Percentiles rank a stretch among this genome's conserved stretches.
These are phyloP conservation scores for Subanguina moxae DNA, from an alignment of 1,140 invertebrate species.

Conservation along the genomic window DNA sequence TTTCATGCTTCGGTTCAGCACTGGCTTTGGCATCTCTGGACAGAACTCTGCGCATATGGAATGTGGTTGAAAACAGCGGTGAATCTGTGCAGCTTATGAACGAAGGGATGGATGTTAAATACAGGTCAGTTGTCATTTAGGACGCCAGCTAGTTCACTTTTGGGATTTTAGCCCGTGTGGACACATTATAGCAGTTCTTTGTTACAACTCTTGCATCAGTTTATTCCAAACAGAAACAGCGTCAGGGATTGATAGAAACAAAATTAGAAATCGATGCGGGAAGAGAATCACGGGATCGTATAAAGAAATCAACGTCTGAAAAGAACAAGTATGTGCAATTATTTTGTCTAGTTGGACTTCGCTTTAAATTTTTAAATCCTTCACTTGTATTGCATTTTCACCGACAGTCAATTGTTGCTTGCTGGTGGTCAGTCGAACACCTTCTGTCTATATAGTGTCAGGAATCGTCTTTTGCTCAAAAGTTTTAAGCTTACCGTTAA, in stretches of 20 bases:
- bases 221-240: conserved; percentile 34
- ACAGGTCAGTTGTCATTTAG: conserved; percentile 23
- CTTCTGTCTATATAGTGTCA: conserved; percentile 42
- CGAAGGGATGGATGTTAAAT: conserved; percentile 46
- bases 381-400: conserved; percentile 46
- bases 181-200: conserved; percentile 36
- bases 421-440: conserved; percentile 47
- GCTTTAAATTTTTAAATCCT: conserved; percentile 22
- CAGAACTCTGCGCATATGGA: conserved; percentile 43
- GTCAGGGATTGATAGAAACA: conserved; percentile 40
- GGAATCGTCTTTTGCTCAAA: conserved; percentile 26
- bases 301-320: conserved; percentile 40
- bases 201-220: conserved; percentile 41
- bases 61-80: conserved; percentile 27
- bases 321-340: conserved; percentile 38
- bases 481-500: conserved; percentile 33
- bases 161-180: conserved; percentile 38
- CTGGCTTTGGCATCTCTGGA: conserved; percentile 39
- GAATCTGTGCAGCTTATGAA: conserved; percentile 38
- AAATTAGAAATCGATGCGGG: conserved; percentile 41
- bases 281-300: conserved; percentile 18
- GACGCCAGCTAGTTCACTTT: background rate
- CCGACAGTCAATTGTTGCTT: conserved; percentile 32
- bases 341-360: background rate
- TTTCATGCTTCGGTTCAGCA: conserved; percentile 19